Conservation (phyloP, 2,797 vertebrate genomes). For the Clarias platycephalus region DNA sequence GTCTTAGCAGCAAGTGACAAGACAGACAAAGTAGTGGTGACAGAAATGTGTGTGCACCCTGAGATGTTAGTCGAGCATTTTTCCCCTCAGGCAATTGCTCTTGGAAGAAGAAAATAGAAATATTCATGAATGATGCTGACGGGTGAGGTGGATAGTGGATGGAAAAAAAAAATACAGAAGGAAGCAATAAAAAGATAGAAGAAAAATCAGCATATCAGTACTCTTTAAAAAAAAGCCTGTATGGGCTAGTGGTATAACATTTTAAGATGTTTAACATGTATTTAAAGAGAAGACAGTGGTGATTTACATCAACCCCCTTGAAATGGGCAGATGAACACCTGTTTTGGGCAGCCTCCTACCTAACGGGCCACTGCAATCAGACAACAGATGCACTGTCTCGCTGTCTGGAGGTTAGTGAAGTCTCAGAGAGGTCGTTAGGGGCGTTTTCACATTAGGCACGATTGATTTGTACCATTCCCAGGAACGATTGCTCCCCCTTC, state of each 20-base stretch:
- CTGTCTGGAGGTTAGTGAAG: slow-evolving; percentile 7
- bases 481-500: too few species aligned
- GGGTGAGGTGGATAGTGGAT: background rate
- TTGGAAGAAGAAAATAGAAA: background rate
- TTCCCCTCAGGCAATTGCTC: background rate
- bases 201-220: background rate
- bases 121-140: background rate
- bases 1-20: background rate
- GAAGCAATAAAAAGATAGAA: background rate
- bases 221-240: background rate
- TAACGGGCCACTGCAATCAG: background rate
- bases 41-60: background rate
- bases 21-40: background rate
- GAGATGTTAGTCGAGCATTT: background rate
- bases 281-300: background rate
- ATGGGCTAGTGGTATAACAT: background rate
- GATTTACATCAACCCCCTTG: background rate
- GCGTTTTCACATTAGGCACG: too few species aligned
- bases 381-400: slow-evolving; percentile 8
- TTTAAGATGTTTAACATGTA: background rate
- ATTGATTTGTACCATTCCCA: too few species aligned
- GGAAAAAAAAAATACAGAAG: background rate
- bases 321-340: background rate
- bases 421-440: background rate
- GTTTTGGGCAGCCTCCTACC: background rate